Base-by-base conservation (phyloP, 1,140 invertebrate genomes). In the Drosophila miranda region DNA sequence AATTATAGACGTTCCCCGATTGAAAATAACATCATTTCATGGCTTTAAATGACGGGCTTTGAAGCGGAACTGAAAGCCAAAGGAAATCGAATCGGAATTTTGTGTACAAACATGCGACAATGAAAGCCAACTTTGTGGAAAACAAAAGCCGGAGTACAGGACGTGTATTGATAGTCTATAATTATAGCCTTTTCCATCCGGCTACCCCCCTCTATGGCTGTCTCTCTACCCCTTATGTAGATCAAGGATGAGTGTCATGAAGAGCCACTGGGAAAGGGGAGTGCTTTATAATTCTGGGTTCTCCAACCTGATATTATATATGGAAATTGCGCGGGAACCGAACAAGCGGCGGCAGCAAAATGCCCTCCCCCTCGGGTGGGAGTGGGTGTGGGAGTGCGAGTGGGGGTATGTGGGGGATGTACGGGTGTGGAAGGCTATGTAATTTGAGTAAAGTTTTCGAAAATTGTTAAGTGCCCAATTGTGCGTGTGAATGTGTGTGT, bases 31-130 rank as follows among this genome's bases (percentile, higher is more conserved):
- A 75, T 87, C 82, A 81, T 86, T 84, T 63, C 45, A 42, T 50
- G 55, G 26, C 28, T 19, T 52, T 66, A 73, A 53, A 43, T 58
- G 49, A 58, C 57, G 50, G 80, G 54, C 62, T 19, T 54, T 34
- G n/a, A n/a, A 23, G 13, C 9, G 26, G 9, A 30, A 48, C 2
- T 16, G 34, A 11, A 13, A 38, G 34, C 16, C 16, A 19, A 19
- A 23, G 8, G 52, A 72, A 67, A 73, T 63, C 58, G 59, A 64
- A 73, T 73, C 52, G 53, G 58, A 64, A 41, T 75, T 45, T 46
- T 86, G 81, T 86, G 82, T 86, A 86, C 81, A 86, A 86, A 86
- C 81, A 86, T 86, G 81, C 74, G 81, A 87, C 82, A 81, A 61
- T 68, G 82, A 81, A 87, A 86, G 63, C 78, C 68, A 87, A 87